Evolutionary conservation across 2,113 vertebrate species (phyloP).

Genomic region (Xerus inauris): DNA sequence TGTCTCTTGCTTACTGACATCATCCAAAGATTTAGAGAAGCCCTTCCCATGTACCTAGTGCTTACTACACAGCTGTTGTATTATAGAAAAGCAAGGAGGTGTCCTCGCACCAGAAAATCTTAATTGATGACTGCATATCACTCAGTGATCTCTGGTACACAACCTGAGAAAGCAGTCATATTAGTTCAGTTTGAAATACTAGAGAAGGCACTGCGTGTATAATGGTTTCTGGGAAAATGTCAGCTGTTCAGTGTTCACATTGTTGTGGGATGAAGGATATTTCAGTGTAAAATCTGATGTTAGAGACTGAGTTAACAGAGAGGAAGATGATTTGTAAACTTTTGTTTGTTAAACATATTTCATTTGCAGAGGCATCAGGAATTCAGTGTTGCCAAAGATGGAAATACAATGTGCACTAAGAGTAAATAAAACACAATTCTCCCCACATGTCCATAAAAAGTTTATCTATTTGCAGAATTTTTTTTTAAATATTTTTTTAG

Average conservation of each 20-base stretch:
- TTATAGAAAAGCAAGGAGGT: neutral
- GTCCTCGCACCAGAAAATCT: neutral
- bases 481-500: no score
- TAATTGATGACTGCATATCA: neutral
- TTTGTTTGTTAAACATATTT: neutral
- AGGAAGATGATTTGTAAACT: neutral
- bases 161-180: neutral
- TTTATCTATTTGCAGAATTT: neutral
- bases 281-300: neutral
- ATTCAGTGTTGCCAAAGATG: neutral
- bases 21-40: neutral
- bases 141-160: neutral
- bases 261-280: neutral
- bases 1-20: neutral
- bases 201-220: neutral
- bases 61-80: neutral
- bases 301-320: neutral
- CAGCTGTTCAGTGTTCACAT: neutral
- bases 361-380: neutral
- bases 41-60: neutral
- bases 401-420: neutral
- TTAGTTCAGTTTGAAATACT: neutral
- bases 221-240: neutral
- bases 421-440: neutral
- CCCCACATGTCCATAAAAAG: fast-evolving